A percentile compares a stretch with the other conserved stretches of the same genome.
Conservation (phyloP, 2,797 vertebrate genomes). For the Denticeps clupeoides region DNA sequence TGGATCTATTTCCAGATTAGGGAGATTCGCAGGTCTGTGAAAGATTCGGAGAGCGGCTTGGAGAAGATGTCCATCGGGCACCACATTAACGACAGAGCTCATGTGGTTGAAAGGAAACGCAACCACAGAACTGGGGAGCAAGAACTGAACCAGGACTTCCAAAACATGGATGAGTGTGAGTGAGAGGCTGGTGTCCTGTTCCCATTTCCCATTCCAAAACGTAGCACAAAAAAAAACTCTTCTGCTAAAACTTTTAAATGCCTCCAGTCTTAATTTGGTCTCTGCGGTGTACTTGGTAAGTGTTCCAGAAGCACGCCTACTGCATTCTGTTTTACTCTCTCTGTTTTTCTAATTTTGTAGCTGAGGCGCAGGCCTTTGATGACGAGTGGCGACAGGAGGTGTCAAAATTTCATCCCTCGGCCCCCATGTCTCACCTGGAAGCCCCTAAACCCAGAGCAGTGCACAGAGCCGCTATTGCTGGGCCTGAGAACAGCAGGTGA, state of each 20-base stretch:
- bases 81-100: slow-evolving; percentile 80
- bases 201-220: not conserved
- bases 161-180: slow-evolving; percentile 87
- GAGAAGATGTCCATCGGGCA: slow-evolving; percentile 87
- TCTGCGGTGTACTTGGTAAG: not conserved
- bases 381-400: slow-evolving; percentile 79
- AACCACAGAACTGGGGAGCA: slow-evolving; percentile 80
- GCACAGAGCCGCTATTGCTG: slow-evolving; percentile 43
- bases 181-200: slow-evolving; percentile 1
- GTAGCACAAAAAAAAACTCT: too few species aligned
- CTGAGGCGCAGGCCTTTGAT: slow-evolving; percentile 76
- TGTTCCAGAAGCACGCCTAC: not conserved
- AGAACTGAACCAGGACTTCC: slow-evolving; percentile 85
- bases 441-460: slow-evolving; percentile 38
- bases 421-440: slow-evolving; percentile 38
- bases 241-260: too few species aligned
- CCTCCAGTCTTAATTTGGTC: too few species aligned
- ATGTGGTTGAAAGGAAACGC: slow-evolving; percentile 74
- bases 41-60: slow-evolving; percentile 81
- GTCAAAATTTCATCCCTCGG: slow-evolving; percentile 55
- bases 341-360: slow-evolving; percentile 44
- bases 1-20: slow-evolving; percentile 59
- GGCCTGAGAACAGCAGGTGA: slow-evolving; percentile 23
- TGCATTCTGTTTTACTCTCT: slow-evolving; percentile 10
- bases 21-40: slow-evolving; percentile 72